These are phyloP conservation scores for Podarcis siculus DNA, from an alignment of 2,797 vertebrate species.

Conservation along the genomic window DNA sequence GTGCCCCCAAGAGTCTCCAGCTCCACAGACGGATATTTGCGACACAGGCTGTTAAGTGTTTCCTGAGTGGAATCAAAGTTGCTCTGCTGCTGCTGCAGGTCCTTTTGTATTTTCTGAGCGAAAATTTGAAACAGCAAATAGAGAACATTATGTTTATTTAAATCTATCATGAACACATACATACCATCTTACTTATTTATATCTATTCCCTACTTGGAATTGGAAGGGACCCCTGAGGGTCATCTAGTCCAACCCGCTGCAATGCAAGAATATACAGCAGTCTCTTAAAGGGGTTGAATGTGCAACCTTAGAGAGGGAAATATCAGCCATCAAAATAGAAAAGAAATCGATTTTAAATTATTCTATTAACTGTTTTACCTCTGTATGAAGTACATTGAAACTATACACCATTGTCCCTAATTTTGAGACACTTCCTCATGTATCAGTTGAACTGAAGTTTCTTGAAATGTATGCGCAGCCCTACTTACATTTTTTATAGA, in stretches of 20 bases:
- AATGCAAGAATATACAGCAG: too few species aligned
- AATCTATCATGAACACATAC: not conserved
- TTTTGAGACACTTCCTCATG: too few species aligned
- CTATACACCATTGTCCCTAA: not conserved
- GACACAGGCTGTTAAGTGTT: conserved; percentile 87
- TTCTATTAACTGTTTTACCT: not conserved
- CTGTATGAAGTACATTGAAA: not conserved
- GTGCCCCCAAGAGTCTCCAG: conserved; percentile 85
- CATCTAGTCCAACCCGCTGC: too few species aligned
- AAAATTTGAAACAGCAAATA: conserved; percentile 21
- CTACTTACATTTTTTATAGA: not conserved
- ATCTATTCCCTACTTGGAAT: not conserved
- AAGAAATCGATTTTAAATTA: not conserved
- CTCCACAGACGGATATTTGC: conserved; percentile 88
- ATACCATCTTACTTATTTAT: too few species aligned
- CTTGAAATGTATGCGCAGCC: not conserved
- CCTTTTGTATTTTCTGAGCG: conserved; percentile 86
- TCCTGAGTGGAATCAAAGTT: conserved; percentile 86
- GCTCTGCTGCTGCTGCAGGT: conserved; percentile 87
- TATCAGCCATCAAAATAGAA: not conserved
- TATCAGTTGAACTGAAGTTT: too few species aligned
- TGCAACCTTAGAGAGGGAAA: too few species aligned
- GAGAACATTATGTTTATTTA: not conserved
- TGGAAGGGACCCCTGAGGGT: too few species aligned
- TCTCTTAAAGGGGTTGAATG: too few species aligned